phyloP scores from a whole-genome alignment of 2,888 invertebrate species.

The Machimus rusticus region DNA sequence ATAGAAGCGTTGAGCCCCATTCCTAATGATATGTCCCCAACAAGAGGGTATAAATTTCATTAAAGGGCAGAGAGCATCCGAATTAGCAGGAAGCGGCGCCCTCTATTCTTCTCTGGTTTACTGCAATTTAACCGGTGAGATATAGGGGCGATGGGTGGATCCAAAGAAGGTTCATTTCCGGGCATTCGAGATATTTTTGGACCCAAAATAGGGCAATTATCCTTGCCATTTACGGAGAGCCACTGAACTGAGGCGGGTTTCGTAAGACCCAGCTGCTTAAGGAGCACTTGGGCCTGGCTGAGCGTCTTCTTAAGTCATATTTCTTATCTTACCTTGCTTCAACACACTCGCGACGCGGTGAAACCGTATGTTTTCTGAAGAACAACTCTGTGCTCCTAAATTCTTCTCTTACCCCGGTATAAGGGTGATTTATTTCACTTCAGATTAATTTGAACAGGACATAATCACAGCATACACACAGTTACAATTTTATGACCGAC shows the following conservation, averaged over 20 bases:
- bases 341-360: background rate
- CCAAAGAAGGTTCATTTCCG: background rate
- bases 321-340: background rate
- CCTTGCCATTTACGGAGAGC: background rate
- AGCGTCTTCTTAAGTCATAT: background rate
- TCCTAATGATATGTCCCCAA: conserved; percentile 11
- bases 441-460: background rate
- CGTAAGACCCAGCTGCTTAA: background rate
- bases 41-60: conserved; percentile 1
- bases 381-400: background rate
- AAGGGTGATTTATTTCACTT: background rate
- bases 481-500: background rate
- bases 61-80: background rate
- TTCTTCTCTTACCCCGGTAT: background rate
- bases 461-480: background rate
- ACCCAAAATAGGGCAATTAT: background rate
- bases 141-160: background rate
- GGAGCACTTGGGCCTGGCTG: background rate
- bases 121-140: background rate
- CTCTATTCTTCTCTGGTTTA: background rate
- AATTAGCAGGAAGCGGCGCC: background rate
- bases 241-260: background rate
- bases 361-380: background rate
- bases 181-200: background rate
- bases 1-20: background rate